Conservation (phyloP, 2,113 vertebrate species). For the Scalopus aquaticus region DNA sequence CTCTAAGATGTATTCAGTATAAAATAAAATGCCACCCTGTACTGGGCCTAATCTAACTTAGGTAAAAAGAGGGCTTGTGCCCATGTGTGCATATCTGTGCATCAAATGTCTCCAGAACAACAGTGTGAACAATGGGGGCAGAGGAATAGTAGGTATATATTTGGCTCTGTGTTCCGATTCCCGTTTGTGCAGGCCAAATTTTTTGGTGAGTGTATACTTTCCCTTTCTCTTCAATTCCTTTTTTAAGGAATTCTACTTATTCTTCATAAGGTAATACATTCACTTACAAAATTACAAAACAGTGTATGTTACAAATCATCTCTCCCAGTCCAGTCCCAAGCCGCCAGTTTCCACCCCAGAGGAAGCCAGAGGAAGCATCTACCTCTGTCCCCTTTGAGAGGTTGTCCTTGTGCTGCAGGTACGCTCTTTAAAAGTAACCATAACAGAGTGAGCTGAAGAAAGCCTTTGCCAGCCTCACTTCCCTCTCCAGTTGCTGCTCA, state of each 20-base stretch:
- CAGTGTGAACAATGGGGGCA: not conserved
- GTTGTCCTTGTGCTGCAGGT: not conserved
- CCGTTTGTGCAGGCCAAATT: not conserved
- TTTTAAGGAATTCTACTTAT: not conserved
- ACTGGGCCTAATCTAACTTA: not conserved
- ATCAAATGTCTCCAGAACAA: not conserved
- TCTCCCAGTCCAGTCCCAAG: too few relatives aligned
- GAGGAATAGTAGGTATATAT: not conserved
- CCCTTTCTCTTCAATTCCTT: not conserved
- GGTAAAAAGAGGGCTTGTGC: not conserved
- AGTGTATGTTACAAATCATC: not conserved
- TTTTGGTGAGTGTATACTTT: not conserved
- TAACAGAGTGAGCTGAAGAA: not conserved
- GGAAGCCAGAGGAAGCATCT: not conserved
- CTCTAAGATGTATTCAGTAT: not conserved
- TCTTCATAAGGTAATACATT: not conserved
- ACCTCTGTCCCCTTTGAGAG: not conserved
- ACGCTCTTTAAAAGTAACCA: not conserved
- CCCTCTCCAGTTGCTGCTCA: not conserved
- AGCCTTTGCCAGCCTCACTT: not conserved
- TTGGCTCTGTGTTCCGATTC: not conserved
- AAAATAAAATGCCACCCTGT: not conserved
- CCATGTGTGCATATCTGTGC: not conserved
- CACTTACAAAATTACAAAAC: not conserved
- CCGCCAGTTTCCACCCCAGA: not conserved